A percentile compares a stretch with the other conserved stretches of the same genome.
phyloP scores from a whole-genome alignment of 1,140 invertebrate species.

The Pectinophora gossypiella region DNA sequence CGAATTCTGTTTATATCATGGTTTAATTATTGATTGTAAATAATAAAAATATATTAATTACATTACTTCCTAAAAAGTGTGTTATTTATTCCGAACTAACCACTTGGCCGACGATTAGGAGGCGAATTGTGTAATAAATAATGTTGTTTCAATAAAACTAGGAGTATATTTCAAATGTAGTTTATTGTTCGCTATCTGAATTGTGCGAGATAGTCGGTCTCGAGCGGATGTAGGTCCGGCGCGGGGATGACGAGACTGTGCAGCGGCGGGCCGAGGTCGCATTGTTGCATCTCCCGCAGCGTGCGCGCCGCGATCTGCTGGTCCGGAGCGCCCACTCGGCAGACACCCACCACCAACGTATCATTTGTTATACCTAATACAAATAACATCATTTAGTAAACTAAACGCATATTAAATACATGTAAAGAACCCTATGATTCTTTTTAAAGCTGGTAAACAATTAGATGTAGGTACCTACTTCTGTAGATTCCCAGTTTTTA shows the following conservation, averaged over 20 bases:
- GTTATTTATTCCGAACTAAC: constrained; percentile 34
- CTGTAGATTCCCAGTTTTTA: too few species aligned
- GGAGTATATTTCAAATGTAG: not conserved
- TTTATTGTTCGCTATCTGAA: constrained; percentile 54
- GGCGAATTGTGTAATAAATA: too few species aligned
- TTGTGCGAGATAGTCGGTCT: constrained; percentile 88
- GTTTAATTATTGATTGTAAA: constrained; percentile 67
- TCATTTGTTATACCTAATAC: constrained; percentile 76
- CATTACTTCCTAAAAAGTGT: constrained; percentile 25
- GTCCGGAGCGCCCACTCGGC: constrained; percentile 89
- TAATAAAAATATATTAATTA: constrained; percentile 70
- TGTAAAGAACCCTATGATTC: too few species aligned
- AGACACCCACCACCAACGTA: constrained; percentile 88
- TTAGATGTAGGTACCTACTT: too few species aligned
- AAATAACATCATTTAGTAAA: too few species aligned
- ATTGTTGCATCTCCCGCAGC: constrained; percentile 83
- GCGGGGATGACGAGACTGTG: constrained; percentile 94
- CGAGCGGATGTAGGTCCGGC: constrained; percentile 91
- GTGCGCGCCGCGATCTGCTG: constrained; percentile 88
- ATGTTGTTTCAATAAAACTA: too few species aligned
- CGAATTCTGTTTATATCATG: constrained; percentile 62
- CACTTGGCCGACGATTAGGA: too few species aligned
- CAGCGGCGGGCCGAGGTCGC: constrained; percentile 92
- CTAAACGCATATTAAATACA: too few species aligned
- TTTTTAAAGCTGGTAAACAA: too few species aligned